phyloP scores from a whole-genome alignment of 2,888 invertebrate species.

The Diarsia dahlii region DNA sequence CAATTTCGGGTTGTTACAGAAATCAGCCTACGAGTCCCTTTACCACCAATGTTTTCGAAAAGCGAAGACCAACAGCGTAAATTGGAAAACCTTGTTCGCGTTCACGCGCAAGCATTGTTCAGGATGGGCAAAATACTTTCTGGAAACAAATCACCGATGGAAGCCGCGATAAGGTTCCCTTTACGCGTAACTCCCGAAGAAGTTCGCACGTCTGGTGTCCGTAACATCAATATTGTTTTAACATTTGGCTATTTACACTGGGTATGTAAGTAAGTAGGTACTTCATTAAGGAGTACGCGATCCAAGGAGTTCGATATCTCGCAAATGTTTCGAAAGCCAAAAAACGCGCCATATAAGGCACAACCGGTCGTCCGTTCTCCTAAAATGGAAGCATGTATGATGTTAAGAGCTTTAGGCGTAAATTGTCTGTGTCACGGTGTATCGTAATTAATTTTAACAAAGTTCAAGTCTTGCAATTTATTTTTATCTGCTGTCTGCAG shows the following conservation, averaged over 20 bases:
- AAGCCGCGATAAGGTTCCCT: conserved; percentile 37
- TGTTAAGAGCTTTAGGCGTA: conserved; percentile 81
- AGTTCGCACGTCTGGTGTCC: conserved; percentile 21
- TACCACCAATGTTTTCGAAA: conserved; percentile 21
- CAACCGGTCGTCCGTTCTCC: conserved; percentile 78
- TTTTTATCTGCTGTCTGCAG: conserved; percentile 68
- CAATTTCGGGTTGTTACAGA: no score
- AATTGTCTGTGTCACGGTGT: conserved; percentile 80
- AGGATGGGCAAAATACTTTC: conserved; percentile 41
- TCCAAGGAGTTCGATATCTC: conserved; percentile 69
- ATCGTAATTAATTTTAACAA: conserved; percentile 82
- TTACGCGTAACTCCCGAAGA: conserved; percentile 36
- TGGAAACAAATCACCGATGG: conserved; percentile 56
- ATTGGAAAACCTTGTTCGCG: conserved; percentile 49
- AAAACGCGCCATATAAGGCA: conserved; percentile 81
- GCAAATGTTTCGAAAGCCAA: conserved; percentile 87
- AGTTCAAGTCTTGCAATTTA: conserved; percentile 74
- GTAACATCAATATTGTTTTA: conserved; percentile 62
- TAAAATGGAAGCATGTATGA: conserved; percentile 81
- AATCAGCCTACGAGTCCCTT: no score
- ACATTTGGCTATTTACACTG: conserved; percentile 55
- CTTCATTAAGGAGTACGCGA: conserved; percentile 69
- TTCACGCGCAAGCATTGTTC: conserved; percentile 14
- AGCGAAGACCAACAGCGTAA: conserved; percentile 15
- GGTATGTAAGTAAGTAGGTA: conserved; percentile 59